Base-by-base conservation (phyloP, 92 coral and sea anemone species). In the Bergia sp. region DNA sequence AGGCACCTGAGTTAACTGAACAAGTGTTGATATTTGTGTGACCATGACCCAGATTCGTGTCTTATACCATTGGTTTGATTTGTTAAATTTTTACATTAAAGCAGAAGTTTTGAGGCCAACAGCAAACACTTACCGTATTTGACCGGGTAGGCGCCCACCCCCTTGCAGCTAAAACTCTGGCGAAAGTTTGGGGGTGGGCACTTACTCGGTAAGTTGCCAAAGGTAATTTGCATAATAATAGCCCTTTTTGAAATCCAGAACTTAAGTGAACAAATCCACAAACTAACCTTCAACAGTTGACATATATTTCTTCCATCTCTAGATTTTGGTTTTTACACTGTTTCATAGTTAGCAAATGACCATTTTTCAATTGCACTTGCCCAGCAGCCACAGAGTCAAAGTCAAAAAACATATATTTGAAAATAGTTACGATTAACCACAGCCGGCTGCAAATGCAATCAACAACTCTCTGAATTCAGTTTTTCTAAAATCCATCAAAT, bases 251-350 rank as follows among this genome's bases (percentile, higher is more conserved):
- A 69, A 69, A 69, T 16, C 37, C 7, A 69, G 10, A 69, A 23
- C n/a, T 0, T 1, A n/a, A 16, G 75, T 69, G 13, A 3, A 7
- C 75, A 69, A 69, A 69, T 69, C 13, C 75, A n/a, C 10, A 38
- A 69, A 69, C n/a, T 69, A n/a, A 69, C 74, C 38, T 69, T 69
- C 74, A 69, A 23, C 74, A 69, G 39, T 64, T 64, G 72, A 4
- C 3, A 16, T 11, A 65, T 65, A 11, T 7, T 65, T 65, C 72
- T 65, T n/a, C 29, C 29, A 65, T 65, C 72, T 65, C 72, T 65
- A 8, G 72, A 65, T 65, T 65, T 65, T 21, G 72, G 12, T 65
- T 4, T 65, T 65, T 65, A 16, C 72, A 65, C 0, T 65, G 12
- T 65, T 65, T 65, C 12, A 11, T 11, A 65, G 72, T 65, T 64